A percentile compares a stretch with the other conserved stretches of the same genome.
Evolutionary conservation across 2,888 invertebrate species (phyloP).

Genomic region (Prostheceraeus crozeri): DNA sequence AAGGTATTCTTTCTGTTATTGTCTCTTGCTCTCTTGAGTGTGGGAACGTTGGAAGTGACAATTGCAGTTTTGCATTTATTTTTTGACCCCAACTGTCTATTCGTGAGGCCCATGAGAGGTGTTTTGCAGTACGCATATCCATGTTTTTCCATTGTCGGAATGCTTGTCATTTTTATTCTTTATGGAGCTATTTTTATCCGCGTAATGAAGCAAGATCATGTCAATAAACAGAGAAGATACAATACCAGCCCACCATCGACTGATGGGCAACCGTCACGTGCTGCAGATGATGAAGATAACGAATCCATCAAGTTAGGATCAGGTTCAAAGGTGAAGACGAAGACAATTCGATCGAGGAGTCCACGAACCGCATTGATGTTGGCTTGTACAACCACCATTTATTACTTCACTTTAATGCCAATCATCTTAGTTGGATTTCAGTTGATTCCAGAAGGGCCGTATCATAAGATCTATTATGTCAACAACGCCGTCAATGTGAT

Average conservation of each 20-base stretch:
- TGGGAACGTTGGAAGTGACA: not conserved
- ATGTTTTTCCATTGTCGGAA: not conserved
- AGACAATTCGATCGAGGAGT: conserved; percentile 15
- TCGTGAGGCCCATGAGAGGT: conserved; percentile 2
- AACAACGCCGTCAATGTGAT: conserved; percentile 31
- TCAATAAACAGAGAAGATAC: not conserved
- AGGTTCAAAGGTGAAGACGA: too few relatives aligned
- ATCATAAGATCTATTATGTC: conserved; percentile 29
- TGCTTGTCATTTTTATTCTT: not conserved
- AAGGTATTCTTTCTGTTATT: not conserved
- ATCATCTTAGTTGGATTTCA: not conserved
- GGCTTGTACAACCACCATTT: conserved; percentile 19
- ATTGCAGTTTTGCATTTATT: not conserved
- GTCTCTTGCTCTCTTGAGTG: not conserved
- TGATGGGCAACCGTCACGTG: too few relatives aligned
- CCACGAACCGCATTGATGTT: conserved; percentile 25
- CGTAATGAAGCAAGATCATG: not conserved
- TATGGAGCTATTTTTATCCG: not conserved
- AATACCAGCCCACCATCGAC: too few relatives aligned
- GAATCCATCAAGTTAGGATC: too few relatives aligned
- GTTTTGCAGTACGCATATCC: not conserved
- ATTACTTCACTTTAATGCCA: conserved; percentile 27
- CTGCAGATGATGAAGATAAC: too few relatives aligned
- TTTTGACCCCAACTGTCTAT: not conserved
- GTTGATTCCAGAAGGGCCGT: conserved; percentile 21